Percentiles rank a stretch among this genome's conserved stretches.
phyloP scores from a whole-genome alignment of 35 echinoderm and acorn worm genomes.

The Strongylocentrotus purpuratus region DNA sequence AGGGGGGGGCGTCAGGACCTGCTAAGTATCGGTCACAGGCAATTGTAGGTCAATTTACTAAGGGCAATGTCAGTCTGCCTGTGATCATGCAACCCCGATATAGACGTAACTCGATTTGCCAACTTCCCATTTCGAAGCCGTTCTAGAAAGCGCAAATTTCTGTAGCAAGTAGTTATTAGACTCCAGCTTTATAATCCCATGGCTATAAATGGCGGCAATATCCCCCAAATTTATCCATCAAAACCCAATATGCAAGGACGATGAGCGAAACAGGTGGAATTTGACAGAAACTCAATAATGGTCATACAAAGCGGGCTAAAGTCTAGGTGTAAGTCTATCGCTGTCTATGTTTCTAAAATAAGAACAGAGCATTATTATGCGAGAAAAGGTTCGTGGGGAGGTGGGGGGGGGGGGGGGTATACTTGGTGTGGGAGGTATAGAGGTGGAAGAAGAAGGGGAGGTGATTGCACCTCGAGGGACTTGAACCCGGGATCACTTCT shows the following conservation, averaged over 20 bases:
- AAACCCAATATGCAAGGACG: neutral
- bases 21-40: neutral
- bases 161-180: too few species aligned
- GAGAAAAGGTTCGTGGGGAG: neutral
- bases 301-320: too few species aligned
- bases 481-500: constrained; percentile 25
- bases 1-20: neutral
- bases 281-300: neutral
- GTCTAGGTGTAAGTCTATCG: too few species aligned
- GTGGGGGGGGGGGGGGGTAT: too few species aligned
- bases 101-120: neutral
- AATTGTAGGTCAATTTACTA: neutral
- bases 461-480: neutral
- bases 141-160: too few species aligned
- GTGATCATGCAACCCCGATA: neutral
- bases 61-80: neutral
- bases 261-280: neutral
- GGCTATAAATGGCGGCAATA: neutral
- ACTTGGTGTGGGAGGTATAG: too few species aligned
- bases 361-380: too few species aligned
- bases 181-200: too few species aligned
- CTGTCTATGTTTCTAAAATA: too few species aligned
- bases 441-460: too few species aligned
- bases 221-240: neutral
- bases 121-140: neutral